Conservation (phyloP, 2,888 invertebrate species). For the Cataglyphis cursor region DNA sequence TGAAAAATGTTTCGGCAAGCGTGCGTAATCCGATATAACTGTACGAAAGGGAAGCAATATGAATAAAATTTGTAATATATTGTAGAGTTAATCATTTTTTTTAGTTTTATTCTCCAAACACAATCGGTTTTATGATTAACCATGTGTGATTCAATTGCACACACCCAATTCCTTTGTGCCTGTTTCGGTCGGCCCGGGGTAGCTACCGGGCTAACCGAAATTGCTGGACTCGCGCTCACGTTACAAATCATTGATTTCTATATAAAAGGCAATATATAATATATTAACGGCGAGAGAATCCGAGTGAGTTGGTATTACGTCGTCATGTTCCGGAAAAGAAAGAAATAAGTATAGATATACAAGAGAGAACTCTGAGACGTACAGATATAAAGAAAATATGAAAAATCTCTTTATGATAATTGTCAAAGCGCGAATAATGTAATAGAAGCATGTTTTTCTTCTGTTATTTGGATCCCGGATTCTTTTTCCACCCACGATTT, state of each 20-base stretch:
- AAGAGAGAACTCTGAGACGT: background rate
- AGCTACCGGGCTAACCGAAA: constrained; percentile 13
- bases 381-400: background rate
- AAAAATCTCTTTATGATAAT: constrained; percentile 6
- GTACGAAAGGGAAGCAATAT: background rate
- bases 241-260: constrained; percentile 35
- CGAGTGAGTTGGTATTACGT: background rate
- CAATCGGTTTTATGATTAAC: constrained; percentile 21
- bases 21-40: background rate
- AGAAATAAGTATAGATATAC: background rate
- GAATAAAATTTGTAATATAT: constrained; percentile 29
- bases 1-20: constrained; percentile 3
- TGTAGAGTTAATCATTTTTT: constrained; percentile 26
- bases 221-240: background rate
- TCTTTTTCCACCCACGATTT: background rate
- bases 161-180: constrained; percentile 6
- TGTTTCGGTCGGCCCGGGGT: background rate
- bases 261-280: constrained; percentile 2
- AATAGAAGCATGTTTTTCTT: background rate
- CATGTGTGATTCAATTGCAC: constrained; percentile 13
- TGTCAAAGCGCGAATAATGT: background rate
- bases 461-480: background rate
- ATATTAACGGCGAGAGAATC: constrained; percentile 1
- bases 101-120: constrained; percentile 15
- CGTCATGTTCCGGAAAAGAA: background rate